Base-by-base conservation (phyloP, 2,888 invertebrate genomes). In the Phymatocera aterrima region DNA sequence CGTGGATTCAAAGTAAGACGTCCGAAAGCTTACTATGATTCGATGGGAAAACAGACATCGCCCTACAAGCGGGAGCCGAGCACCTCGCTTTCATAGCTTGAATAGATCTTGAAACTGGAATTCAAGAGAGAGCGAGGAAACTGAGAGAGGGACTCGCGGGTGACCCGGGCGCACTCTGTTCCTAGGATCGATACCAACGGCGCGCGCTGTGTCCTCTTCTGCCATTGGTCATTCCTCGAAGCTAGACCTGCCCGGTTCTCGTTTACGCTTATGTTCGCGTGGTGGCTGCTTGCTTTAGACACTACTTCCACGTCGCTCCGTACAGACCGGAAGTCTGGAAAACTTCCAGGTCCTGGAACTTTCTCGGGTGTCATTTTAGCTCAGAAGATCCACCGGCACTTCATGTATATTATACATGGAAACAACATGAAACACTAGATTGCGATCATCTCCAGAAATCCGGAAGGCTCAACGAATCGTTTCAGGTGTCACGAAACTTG, bases 141-240 rank as follows among this genome's bases (percentile, higher is more conserved):
- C 79, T 75, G 79, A 77, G 80, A 79, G 80, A 79, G 80, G 78
- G 81, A 80, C 79, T 77, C 79, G 78, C 79, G 80, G 82, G 80
- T 81, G 80, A 81, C 81, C 80, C 80, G 74, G 77, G 78, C 40
- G 77, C 83, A 64, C 77, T 65, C 77, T 77, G 34, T 78, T 83
- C 83, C 82, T 84, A 83, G 86, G 87, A 88, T 88, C 88, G 88
- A 88, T 88, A 88, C 87, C 84, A 83, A 85, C 87, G 87, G 87
- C 87, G 87, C 87, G 85, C 86, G 84, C 86, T 87, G 87, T 89
- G 87, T 87, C 88, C 87, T 87, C 87, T 87, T 87, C 86, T 84
- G 88, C 90, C 89, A 90, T 90, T 90, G 90, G 90, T 90, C 90
- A 90, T 89, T 86, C 88, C 85, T 84, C 40, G 86, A 86, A 87